Conservation (phyloP, 2,797 vertebrate genomes). For the Odontamblyopus lacepedii region DNA sequence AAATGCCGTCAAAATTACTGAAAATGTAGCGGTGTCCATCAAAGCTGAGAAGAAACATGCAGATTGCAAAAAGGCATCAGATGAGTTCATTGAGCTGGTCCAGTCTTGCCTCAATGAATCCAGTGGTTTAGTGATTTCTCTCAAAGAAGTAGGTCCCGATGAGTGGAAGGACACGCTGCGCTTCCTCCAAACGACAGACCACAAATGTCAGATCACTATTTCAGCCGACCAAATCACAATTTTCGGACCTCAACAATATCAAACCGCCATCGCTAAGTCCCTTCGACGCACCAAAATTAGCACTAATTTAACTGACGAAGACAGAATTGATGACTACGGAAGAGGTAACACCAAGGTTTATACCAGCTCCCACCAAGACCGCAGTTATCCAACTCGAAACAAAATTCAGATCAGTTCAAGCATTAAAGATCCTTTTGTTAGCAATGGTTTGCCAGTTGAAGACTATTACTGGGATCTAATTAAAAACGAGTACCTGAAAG, state of each 20-base stretch:
- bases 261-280: fast-evolving
- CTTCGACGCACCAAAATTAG: neutral
- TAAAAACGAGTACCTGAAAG: fast-evolving
- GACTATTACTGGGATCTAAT: slow-evolving; percentile 44
- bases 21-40: slow-evolving; percentile 46
- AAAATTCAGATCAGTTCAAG: neutral
- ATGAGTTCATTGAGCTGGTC: slow-evolving; percentile 37
- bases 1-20: slow-evolving; percentile 24
- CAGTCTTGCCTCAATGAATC: neutral
- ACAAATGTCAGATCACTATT: slow-evolving; percentile 38
- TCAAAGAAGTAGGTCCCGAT: slow-evolving; percentile 9
- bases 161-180: neutral
- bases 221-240: slow-evolving; percentile 9
- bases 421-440: slow-evolving; percentile 34
- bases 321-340: neutral
- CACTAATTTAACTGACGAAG: fast-evolving
- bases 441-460: slow-evolving; percentile 42
- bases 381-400: neutral
- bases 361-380: neutral
- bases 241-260: slow-evolving; percentile 9
- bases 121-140: fast-evolving
- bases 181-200: neutral
- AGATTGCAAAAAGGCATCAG: neutral
- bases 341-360: neutral
- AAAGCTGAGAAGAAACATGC: neutral